phyloP scores from a whole-genome alignment of 2,888 invertebrate species.

The Podotricha telesiphe region DNA sequence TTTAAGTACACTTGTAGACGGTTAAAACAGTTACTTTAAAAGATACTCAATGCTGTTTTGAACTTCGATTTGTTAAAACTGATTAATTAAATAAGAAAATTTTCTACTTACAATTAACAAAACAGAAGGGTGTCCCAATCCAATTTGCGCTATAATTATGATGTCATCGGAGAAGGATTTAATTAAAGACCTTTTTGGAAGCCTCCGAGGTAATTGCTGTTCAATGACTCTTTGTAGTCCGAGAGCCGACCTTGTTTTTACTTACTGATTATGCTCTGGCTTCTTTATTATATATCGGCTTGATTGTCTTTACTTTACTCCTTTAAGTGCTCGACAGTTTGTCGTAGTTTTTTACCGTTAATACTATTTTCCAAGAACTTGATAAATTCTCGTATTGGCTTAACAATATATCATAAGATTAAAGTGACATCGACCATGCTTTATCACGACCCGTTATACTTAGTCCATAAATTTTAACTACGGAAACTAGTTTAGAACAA shows the following conservation, averaged over 20 bases:
- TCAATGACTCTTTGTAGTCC: constrained; percentile 82
- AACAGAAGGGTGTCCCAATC: constrained; percentile 75
- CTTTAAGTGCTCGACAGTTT: constrained; percentile 2
- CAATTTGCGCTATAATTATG: constrained; percentile 82
- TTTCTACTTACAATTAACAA: constrained; percentile 77
- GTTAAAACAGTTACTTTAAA: constrained; percentile 12
- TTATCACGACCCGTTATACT: not conserved
- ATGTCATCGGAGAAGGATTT: constrained; percentile 83
- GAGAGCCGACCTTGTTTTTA: constrained; percentile 65
- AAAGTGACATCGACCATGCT: not conserved
- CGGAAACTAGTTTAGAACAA: constrained; percentile 26
- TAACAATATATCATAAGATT: not conserved
- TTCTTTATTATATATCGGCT: constrained; percentile 45
- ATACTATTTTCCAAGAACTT: not conserved
- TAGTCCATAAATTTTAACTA: not conserved
- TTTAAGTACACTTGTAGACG: not conserved
- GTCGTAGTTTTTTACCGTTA: not conserved
- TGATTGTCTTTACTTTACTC: constrained; percentile 29
- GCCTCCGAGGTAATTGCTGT: constrained; percentile 80
- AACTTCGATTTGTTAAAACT: constrained; percentile 51
- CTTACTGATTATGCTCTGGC: constrained; percentile 70
- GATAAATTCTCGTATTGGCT: not conserved
- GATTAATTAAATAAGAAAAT: constrained; percentile 68
- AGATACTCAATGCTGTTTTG: constrained; percentile 22
- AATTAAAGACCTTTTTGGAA: constrained; percentile 80